Base-by-base conservation (phyloP, 2,888 invertebrate species). In the Minunthozetes semirufus region DNA sequence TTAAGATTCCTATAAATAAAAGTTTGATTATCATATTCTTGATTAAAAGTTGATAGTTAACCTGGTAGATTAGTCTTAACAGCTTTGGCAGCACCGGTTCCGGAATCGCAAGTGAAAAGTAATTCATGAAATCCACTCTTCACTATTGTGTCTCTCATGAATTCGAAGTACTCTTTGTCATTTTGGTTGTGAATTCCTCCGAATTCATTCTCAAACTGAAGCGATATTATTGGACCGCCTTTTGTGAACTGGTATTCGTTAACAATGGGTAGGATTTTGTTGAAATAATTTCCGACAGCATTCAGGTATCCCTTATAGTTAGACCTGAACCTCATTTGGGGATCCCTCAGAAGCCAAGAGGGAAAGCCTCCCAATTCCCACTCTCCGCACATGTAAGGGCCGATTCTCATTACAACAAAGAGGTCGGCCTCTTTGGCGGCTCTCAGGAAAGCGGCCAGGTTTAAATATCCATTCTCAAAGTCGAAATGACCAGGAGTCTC, bases 301-400 rank as follows among this genome's bases (percentile, higher is more conserved):
- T 81, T 80, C 74, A 81, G 80, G 77, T 82, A 86, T 3, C 81
- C 82, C 4, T 78, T 77, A 79, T 85, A 84, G 73, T 83, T 82
- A n/a, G 83, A 82, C 9, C 86, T 80, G 1, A 86, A 82, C 80
- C 84, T 83, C 81, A 88, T 86, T 27, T 84, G 81, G 0, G 84
- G 83, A 77, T 86, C 85, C 42, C 84, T 80, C 59, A 87, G 81
- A 3, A 87, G 80, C 86, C 86, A 87, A 78, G 85, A 85, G 11
- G 83, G 83, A 56, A 83, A 78, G 3, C 83, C 83, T 22, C 83
- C 83, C 76, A 82, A 82, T n/a, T 87, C 87, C 86, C 86, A 86
- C 79, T 87, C 87, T 8, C 84, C 84, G 80, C 86, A 86, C 76
- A 86, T 86, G 79, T 86, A 87, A 1, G 86, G 86, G 1, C 87